Base-by-base conservation (phyloP, 2,113 vertebrate genomes). In the Laticauda laticaudata region DNA sequence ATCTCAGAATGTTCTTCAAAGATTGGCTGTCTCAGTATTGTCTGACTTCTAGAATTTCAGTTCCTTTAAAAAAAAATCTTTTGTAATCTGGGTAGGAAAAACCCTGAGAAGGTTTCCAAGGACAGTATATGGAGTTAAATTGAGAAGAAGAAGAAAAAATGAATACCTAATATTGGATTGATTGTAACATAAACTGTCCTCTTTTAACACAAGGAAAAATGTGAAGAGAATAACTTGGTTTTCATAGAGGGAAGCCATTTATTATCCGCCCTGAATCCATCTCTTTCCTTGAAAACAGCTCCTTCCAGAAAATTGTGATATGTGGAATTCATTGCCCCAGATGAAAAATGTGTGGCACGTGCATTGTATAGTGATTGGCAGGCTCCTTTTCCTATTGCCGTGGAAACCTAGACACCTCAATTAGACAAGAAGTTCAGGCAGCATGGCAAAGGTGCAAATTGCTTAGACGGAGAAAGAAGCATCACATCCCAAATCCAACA, bases 291-390 rank as follows among this genome's bases (percentile, higher is more conserved):
- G 43, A 88, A 39, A 81, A 86, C 15, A n/a, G 85, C 89, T 39
- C 43, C 59, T 88, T 92, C 0, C 86, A 23, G 90, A 57, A 57
- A 90, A 20, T 56, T 89, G 0, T 0, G 0, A 86, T 8, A 0
- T 55, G 18, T 93, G 86, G 89, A 45, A 56, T 86, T 87, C 1
- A 55, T 54, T 89, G 89, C 89, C 57, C 59, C 88, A 59, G 5
- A 87, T 91, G 53, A 75, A 93, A 91, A 96, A 96, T 96, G 95
- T 97, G 97, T 93, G 2, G 96, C 95, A 97, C 96, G 95, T 97
- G 97, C 94, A 94, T 94, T 21, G 61, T 91, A 54, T 92, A 29
- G 94, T 94, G 97, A 97, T 97, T 97, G 96, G 96, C 96, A 94
- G 97, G 75, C 34, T 61, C 53, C 91, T 64, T 85, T 55, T 53